phyloP scores from a whole-genome alignment of 2,888 invertebrate species.

The Pharmacophagus antenor region DNA sequence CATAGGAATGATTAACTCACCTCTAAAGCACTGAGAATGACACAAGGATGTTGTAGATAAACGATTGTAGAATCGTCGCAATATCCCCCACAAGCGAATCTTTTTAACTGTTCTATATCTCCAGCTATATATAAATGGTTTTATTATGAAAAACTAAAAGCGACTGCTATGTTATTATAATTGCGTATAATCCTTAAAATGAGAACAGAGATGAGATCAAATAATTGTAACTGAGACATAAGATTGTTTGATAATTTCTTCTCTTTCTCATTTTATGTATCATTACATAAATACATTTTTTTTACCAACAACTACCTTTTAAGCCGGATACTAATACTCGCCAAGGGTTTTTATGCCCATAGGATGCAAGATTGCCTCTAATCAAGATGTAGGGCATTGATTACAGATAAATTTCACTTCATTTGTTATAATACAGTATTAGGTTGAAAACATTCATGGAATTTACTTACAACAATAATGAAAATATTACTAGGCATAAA shows the following conservation, averaged over 20 bases:
- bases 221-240: conserved; percentile 11
- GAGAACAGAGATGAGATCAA: conserved; percentile 27
- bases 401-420: conserved; percentile 52
- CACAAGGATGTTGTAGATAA: conserved; percentile 93
- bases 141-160: conserved; percentile 11
- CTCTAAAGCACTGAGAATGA: conserved; percentile 92
- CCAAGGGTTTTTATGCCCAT: conserved; percentile 93
- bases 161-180: conserved; percentile 6
- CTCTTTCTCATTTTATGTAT: conserved; percentile 41
- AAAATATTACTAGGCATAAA: conserved; percentile 7
- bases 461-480: conserved; percentile 27
- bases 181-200: conserved; percentile 20
- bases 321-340: conserved; percentile 92
- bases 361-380: conserved; percentile 92
- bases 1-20: conserved; percentile 50
- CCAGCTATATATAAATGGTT: conserved; percentile 75
- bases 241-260: conserved; percentile 19
- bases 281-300: conserved; percentile 33
- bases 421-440: conserved; percentile 7
- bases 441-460: conserved; percentile 13
- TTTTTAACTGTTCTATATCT: conserved; percentile 90
- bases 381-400: conserved; percentile 95
- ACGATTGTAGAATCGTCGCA: conserved; percentile 92
- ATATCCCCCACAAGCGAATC: conserved; percentile 91
- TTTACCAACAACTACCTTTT: conserved; percentile 82